Evolutionary conservation across 2,113 vertebrate genomes (phyloP).

Genomic region (Ammodytes dubius): DNA sequence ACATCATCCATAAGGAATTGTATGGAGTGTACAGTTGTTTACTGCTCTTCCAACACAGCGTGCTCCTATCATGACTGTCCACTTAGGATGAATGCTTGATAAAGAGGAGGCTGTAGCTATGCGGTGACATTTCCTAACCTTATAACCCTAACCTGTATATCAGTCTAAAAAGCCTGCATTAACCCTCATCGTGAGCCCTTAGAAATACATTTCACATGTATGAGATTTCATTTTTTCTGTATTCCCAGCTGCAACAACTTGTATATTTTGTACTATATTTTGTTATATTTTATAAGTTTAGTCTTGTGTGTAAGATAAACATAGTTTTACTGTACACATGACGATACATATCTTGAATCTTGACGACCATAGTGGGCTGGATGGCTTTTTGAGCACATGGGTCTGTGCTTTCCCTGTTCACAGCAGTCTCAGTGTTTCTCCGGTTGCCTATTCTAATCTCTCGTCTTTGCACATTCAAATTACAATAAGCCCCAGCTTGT

Average conservation of each 20-base stretch:
- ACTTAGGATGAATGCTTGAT: neutral
- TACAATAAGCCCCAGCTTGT: slow-evolving; percentile 17
- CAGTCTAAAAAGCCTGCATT: neutral
- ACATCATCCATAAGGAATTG: slow-evolving; percentile 6
- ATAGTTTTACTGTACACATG: too few species aligned
- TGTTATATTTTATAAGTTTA: too few species aligned
- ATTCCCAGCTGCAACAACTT: neutral
- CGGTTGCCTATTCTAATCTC: slow-evolving; percentile 7
- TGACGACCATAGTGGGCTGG: neutral
- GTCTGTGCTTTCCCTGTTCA: slow-evolving; percentile 14
- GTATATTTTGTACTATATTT: too few species aligned
- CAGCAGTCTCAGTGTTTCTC: neutral
- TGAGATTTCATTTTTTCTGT: slow-evolving; percentile 15
- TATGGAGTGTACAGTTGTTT: neutral
- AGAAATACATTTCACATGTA: slow-evolving; percentile 9
- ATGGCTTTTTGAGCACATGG: slow-evolving; percentile 14
- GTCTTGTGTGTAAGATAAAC: too few species aligned
- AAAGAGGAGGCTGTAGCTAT: neutral
- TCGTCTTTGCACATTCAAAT: slow-evolving; percentile 41
- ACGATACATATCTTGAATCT: too few species aligned
- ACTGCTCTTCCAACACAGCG: neutral
- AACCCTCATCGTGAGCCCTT: neutral
- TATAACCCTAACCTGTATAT: neutral
- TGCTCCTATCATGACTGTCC: neutral
- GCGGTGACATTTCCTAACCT: neutral